Evolutionary conservation across 1,140 invertebrate genomes (phyloP).

Genomic region (Anadara kagoshimensis): DNA sequence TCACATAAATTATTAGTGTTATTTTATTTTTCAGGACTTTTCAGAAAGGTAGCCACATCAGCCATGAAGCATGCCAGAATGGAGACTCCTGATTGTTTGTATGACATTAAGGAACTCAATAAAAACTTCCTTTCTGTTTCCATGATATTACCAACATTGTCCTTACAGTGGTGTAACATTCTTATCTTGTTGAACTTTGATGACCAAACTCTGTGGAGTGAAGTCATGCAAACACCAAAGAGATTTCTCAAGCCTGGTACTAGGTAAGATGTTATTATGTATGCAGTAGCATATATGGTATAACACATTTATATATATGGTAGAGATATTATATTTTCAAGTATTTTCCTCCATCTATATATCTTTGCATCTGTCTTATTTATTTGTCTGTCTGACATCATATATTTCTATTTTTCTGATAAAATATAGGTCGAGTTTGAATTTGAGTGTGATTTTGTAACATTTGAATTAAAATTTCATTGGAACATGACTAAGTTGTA

Average conservation of each 20-base stretch:
- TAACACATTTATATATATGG: no score
- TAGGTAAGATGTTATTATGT: slow-evolving; percentile 58
- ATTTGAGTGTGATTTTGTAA: no score
- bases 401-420: no score
- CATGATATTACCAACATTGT: slow-evolving; percentile 78
- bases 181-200: slow-evolving; percentile 81
- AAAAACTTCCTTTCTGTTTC: slow-evolving; percentile 76
- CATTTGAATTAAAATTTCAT: no score
- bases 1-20: background rate
- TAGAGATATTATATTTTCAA: no score
- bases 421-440: no score
- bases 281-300: no score
- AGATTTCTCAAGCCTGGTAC: slow-evolving; percentile 64
- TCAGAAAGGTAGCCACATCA: slow-evolving; percentile 78
- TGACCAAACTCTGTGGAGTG: slow-evolving; percentile 79
- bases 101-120: slow-evolving; percentile 76
- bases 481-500: no score
- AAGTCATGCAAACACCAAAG: slow-evolving; percentile 75
- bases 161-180: slow-evolving; percentile 83
- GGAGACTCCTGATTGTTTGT: slow-evolving; percentile 67
- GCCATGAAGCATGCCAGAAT: slow-evolving; percentile 76
- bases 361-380: no score
- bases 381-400: no score
- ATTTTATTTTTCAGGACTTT: slow-evolving; percentile 75
- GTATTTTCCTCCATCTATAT: no score